Evolutionary conservation across 2,888 invertebrate genomes (phyloP), one percentile per base, ranked within the genome.

Genomic region (Nemotelus pantherinus): DNA sequence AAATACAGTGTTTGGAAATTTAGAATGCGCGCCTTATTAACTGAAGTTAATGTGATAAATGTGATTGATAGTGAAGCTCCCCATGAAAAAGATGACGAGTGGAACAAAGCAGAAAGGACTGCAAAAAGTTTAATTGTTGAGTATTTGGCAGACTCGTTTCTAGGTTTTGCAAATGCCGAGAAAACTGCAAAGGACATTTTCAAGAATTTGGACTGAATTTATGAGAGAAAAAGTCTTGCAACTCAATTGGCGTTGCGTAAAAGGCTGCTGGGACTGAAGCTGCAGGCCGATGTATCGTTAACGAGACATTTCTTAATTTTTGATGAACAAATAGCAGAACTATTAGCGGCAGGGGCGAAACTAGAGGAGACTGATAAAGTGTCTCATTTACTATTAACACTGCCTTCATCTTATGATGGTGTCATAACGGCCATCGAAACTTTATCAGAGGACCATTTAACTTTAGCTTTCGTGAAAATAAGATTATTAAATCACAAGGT

Each of bases 381-480:
- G 2, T 80, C 84, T 0, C 84, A 85, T 79, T 81, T 85, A 10
- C 79, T 86, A 10, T 63, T 85, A 2, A 84, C 85, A n/a, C 77
- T 86, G 47, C 85, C 85, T 5, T 10, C 82, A 10, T 72, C 80
- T 39, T 85, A 86, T 80, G 83, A 85, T 77, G 84, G 84, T 4
- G 82, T 86, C 2, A 82, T 85, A n/a, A 85, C 85, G 7, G 85
- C 86, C 0, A 81, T 86, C 0, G 84, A 85, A 80, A 85, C 84
- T 1, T 80, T 86, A 45, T 79, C 82, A 0, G 83, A 85, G 77
- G 83, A 82, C 39, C 80, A 43, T 78, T 79, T 85, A 72, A 85
- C 82, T 0, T 78, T 86, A 39, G 82, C 81, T 9, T 85, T 85
- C 80, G 85, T 85, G 2, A 85, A 85, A 80, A 84, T 80, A 3